Evolutionary conservation across 2,888 invertebrate species (phyloP), one percentile per base, ranked within the genome.

Genomic region (Xanthia icteritia): DNA sequence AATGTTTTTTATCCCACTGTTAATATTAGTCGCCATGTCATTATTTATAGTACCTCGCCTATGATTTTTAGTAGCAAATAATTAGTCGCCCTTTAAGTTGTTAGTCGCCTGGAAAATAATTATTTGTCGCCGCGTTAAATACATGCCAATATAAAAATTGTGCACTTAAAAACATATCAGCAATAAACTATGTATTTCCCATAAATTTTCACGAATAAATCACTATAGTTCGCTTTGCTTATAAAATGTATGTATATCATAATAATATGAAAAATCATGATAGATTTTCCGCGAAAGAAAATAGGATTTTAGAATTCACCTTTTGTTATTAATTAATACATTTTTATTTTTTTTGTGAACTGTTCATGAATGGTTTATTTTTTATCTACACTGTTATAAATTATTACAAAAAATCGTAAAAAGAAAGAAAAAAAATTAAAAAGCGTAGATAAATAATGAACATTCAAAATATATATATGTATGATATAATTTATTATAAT

Each of bases 171-270:
- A 56, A 20, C 13, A 27, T 8, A 45, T 58, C 11, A 8, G 5
- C 17, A 31, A 58, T 31, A 23, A 54, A 23, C 20, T 17, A 45
- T 23, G 5, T n/a, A 27, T 60, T 20, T 11, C 5, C 15, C 60
- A 75, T 71, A 71, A 42, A 84, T 75, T 70, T 66, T 67, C 78
- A 78, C 54, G 42, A 71, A 58, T 54, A 63, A 51, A 65, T 68
- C 73, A 77, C 67, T 48, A 45, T 82, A 82, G 72, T n/a, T 69
- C 36, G 83, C 73, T 87, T 90, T 76, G 87, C 87, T 90, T 88
- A 81, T 83, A 79, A 78, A 76, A 65, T 71, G 42, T 85, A 76
- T 76, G 39, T 76, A 85, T 82, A 71, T 70, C 78, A 78, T 70
- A 69, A 76, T 60, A 66, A 65, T 42, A 56, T 56, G 54, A 56